Evolutionary conservation across 2,113 vertebrate genomes (phyloP).

Genomic region (Numida meleagris): DNA sequence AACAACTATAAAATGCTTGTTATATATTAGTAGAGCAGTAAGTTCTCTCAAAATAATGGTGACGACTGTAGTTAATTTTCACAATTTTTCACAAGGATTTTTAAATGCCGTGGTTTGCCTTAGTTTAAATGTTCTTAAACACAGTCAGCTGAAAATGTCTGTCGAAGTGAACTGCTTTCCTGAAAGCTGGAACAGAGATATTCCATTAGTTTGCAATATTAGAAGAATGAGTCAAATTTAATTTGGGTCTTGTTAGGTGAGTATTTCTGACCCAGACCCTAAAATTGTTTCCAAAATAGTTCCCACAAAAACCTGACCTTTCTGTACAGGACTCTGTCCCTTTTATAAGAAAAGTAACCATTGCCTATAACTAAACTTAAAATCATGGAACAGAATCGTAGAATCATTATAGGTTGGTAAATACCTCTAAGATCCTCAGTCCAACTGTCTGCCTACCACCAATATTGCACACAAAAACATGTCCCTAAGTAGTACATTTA

Average conservation of each 20-base stretch:
- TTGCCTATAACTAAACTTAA: background rate
- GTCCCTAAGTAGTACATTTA: too few relatives aligned
- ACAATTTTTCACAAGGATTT: conserved; percentile 1
- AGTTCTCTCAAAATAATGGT: background rate
- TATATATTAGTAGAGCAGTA: background rate
- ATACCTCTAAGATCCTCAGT: too few relatives aligned
- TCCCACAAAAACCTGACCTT: background rate
- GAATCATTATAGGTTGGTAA: too few relatives aligned
- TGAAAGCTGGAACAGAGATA: background rate
- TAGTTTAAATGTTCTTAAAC: background rate
- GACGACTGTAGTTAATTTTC: background rate
- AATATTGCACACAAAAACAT: too few relatives aligned
- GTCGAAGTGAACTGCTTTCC: background rate
- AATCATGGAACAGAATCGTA: too few relatives aligned
- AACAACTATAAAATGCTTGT: background rate
- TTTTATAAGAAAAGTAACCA: background rate
- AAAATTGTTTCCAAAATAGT: background rate
- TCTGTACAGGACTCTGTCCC: background rate
- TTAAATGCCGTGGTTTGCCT: background rate
- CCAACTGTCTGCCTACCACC: too few relatives aligned
- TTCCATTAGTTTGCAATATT: background rate
- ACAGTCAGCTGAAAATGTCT: background rate
- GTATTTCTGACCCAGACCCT: background rate
- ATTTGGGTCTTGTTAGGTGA: background rate
- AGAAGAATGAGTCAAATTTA: background rate